These are phyloP conservation scores for Apocrypta bakeri DNA, from an alignment of 1,140 invertebrate genomes.

Conservation along the genomic window DNA sequence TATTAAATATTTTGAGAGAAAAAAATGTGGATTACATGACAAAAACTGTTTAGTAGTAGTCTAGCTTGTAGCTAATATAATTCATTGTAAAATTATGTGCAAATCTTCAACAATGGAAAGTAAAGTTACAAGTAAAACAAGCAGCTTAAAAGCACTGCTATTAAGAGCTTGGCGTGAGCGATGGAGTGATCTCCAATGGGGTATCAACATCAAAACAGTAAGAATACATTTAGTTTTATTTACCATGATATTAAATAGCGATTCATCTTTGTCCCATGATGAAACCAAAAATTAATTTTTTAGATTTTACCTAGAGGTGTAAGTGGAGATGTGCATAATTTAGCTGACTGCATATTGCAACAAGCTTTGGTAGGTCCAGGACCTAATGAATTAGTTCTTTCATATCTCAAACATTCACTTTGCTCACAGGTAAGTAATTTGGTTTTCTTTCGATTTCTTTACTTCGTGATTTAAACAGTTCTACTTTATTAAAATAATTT, in stretches of 20 bases:
- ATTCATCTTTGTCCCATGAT: conserved; percentile 24
- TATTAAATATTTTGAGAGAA: not conserved
- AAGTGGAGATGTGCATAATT: conserved; percentile 92
- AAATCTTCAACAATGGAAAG: conserved; percentile 76
- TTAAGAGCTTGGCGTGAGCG: conserved; percentile 93
- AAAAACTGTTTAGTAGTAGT: not conserved
- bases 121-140: conserved; percentile 89
- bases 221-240: conserved; percentile 55
- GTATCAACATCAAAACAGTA: conserved; percentile 93
- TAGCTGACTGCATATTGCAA: conserved; percentile 93
- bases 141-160: conserved; percentile 88
- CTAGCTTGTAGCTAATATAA: conserved; percentile 3
- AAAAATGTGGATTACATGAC: conserved; percentile 6
- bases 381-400: conserved; percentile 92
- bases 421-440: conserved; percentile 80
- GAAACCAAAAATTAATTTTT: conserved; percentile 48
- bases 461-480: too few species aligned
- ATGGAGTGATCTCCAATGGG: conserved; percentile 96
- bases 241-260: not conserved
- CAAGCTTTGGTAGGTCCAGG: conserved; percentile 93
- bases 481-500: not conserved
- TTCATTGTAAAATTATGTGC: conserved; percentile 53
- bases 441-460: not conserved
- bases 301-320: conserved; percentile 87
- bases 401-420: conserved; percentile 93